Evolutionary conservation across 2,113 vertebrate genomes (phyloP).

Genomic region (Propithecus coquereli): DNA sequence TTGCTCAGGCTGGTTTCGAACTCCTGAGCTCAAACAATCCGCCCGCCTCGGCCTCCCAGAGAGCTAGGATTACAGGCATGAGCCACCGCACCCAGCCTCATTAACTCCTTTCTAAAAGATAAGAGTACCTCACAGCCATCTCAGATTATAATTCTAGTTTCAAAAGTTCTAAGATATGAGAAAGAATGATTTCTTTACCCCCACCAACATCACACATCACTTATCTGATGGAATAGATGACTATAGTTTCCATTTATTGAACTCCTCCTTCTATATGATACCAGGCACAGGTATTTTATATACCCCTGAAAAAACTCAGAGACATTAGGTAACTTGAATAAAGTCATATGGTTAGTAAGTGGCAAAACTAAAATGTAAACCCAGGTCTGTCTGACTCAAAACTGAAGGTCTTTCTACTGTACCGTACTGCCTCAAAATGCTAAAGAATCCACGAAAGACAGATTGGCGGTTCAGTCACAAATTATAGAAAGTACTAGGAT

Average conservation of each 20-base stretch:
- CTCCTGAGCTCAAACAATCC: too few relatives aligned
- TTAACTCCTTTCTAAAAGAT: background rate
- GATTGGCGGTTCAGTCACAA: background rate
- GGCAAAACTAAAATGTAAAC: slow-evolving; percentile 38
- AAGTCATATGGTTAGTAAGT: background rate
- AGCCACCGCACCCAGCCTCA: too few relatives aligned
- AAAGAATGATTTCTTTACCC: background rate
- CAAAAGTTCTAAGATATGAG: slow-evolving; percentile 14
- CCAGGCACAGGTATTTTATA: background rate
- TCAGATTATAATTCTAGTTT: slow-evolving; percentile 14
- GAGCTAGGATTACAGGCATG: too few relatives aligned
- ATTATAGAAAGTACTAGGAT: slow-evolving; percentile 1
- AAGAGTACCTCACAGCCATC: background rate
- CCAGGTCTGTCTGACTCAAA: background rate
- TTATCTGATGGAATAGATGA: background rate
- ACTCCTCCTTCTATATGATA: background rate
- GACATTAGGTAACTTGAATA: slow-evolving; percentile 9
- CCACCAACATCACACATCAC: background rate
- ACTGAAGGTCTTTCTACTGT: background rate
- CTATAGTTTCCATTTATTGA: slow-evolving; percentile 6
- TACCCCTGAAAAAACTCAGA: background rate
- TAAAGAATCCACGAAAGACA: slow-evolving; percentile 13
- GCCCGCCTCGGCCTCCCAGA: too few relatives aligned
- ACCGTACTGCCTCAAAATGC: background rate
- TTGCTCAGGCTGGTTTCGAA: too few relatives aligned